Percentiles rank a stretch among this genome's conserved stretches.
Conservation (phyloP, 1,140 invertebrate genomes). For the Lepidotrigona ventralis region DNA sequence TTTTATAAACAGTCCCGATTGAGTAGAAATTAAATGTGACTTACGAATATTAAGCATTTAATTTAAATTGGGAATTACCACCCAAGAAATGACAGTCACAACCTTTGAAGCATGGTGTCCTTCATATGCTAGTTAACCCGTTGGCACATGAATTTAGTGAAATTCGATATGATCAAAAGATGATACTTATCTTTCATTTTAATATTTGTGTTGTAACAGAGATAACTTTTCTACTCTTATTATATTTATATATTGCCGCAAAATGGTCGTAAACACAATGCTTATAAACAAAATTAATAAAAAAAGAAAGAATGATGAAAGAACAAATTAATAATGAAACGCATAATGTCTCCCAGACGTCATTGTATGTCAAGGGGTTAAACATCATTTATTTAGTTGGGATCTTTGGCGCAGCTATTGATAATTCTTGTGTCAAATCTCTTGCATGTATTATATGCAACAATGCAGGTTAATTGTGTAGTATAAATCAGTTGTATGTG, state of each 20-base stretch:
- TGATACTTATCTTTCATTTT: no score
- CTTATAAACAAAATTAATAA: no score
- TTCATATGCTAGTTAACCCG: slow-evolving; percentile 99
- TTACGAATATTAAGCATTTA: slow-evolving; percentile 96
- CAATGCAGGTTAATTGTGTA: slow-evolving; percentile 31
- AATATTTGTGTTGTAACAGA: no score
- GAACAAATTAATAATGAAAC: no score
- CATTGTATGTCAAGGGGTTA: no score
- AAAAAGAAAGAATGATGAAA: no score
- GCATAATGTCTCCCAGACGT: no score
- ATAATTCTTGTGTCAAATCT: slow-evolving; percentile 11
- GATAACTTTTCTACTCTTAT: no score
- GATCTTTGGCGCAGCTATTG: slow-evolving; percentile 85
- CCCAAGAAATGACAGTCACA: slow-evolving; percentile 91
- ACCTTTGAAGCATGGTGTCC: slow-evolving; percentile 96
- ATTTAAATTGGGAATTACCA: slow-evolving; percentile 98
- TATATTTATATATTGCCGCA: no score
- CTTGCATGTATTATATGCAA: slow-evolving; percentile 19
- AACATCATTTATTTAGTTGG: slow-evolving; percentile 99
- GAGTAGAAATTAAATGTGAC: slow-evolving; percentile 99
- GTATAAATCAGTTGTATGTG: slow-evolving; percentile 42
- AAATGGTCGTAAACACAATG: no score
- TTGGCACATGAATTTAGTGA: no score
- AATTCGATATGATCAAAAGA: no score
- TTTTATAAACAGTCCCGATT: slow-evolving; percentile 98